Percentiles rank a stretch among this genome's conserved stretches.
Evolutionary conservation across 2,888 invertebrate genomes (phyloP).

Genomic region (Agelastica alni): DNA sequence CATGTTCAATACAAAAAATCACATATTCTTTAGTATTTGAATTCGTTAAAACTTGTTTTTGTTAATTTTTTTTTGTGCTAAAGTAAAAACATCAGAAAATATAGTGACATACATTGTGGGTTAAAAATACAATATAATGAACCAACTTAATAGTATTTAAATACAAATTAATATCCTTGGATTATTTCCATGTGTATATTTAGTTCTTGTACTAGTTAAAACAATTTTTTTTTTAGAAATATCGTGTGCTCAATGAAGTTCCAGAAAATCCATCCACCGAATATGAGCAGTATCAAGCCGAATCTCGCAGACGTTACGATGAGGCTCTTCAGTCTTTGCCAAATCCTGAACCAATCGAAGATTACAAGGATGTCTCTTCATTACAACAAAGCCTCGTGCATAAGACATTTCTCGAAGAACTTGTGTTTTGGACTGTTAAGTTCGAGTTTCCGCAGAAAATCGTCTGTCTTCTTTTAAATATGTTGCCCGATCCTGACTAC

Average conservation of each 20-base stretch:
- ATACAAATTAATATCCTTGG: too few relatives aligned
- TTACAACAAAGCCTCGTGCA: constrained; percentile 79
- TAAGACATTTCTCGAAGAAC: constrained; percentile 87
- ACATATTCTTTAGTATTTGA: too few relatives aligned
- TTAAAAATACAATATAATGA: too few relatives aligned
- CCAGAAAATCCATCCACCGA: constrained; percentile 68
- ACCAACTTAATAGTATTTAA: too few relatives aligned
- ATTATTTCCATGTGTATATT: too few relatives aligned
- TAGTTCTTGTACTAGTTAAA: too few relatives aligned
- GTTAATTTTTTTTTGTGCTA: too few relatives aligned
- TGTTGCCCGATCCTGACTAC: constrained; percentile 93
- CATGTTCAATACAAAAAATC: too few relatives aligned
- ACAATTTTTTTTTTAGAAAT: constrained; percentile 72
- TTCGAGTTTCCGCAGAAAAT: constrained; percentile 97
- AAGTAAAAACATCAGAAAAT: too few relatives aligned
- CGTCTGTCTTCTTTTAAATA: constrained; percentile 90
- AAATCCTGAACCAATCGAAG: constrained; percentile 69
- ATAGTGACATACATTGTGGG: too few relatives aligned
- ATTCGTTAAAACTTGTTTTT: too few relatives aligned
- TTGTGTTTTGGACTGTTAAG: constrained; percentile 97
- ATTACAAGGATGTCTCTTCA: constrained; percentile 80
- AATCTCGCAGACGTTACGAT: constrained; percentile 76
- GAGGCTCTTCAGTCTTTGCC: constrained; percentile 81
- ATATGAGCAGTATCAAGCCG: constrained; percentile 73
- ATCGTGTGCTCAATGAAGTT: constrained; percentile 70